Percentiles rank a stretch among this genome's conserved stretches.
These are phyloP conservation scores for Drosophila bocqueti DNA, from an alignment of 1,140 invertebrate species.

Conservation along the genomic window DNA sequence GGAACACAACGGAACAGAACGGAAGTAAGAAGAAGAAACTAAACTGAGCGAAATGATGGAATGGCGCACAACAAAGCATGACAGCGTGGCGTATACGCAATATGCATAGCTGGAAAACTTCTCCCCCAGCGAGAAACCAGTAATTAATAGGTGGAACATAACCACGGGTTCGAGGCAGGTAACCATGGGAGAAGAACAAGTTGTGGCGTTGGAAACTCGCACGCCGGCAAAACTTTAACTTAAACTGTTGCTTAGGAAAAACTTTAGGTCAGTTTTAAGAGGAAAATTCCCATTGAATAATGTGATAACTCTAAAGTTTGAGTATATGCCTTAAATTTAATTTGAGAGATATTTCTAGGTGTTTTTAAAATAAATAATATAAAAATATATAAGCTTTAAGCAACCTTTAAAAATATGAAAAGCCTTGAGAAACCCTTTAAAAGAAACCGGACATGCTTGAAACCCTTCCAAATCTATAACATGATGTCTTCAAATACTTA, in stretches of 20 bases:
- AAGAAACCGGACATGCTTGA: neutral
- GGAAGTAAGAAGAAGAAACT: neutral
- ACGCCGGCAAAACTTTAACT: constrained; percentile 6
- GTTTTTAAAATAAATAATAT: too few relatives aligned
- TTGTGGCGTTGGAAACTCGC: constrained; percentile 5
- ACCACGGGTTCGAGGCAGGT: constrained; percentile 12
- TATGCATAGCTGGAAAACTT: constrained; percentile 13
- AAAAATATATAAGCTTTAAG: neutral
- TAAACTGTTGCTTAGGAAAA: constrained; percentile 16
- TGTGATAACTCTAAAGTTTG: neutral
- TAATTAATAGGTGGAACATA: constrained; percentile 38
- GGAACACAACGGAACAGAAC: constrained; percentile 35
- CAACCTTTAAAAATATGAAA: neutral
- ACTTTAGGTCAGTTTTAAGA: neutral
- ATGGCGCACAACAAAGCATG: constrained; percentile 29
- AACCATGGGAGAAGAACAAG: neutral
- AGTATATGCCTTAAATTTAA: too few relatives aligned
- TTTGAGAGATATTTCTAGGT: neutral
- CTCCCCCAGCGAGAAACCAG: neutral
- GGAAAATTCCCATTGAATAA: constrained; percentile 1
- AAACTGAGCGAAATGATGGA: constrained; percentile 5
- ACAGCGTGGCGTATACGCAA: constrained; percentile 31
- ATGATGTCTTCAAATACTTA: neutral
- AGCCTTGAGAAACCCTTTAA: neutral
- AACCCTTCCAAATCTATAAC: neutral